These are phyloP conservation scores for Sthenelais limicola DNA, from an alignment of 2,888 invertebrate species.

Conservation along the genomic window DNA sequence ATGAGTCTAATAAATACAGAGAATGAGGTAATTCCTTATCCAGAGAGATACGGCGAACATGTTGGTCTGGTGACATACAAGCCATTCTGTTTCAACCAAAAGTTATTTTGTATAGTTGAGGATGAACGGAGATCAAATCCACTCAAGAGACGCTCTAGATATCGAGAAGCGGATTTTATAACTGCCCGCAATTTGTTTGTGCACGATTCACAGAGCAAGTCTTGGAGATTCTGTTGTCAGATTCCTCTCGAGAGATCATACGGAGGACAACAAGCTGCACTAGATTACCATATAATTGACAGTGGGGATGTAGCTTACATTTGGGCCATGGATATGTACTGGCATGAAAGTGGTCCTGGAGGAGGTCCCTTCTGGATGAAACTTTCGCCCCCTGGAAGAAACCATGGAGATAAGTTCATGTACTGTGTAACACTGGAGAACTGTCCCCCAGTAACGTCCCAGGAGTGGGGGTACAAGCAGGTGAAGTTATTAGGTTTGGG, in stretches of 20 bases:
- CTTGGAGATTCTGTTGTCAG: conserved; percentile 20
- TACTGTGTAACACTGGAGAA: not conserved
- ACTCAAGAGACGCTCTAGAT: not conserved
- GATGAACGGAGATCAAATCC: conserved; percentile 2
- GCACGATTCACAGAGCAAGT: not conserved
- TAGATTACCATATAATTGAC: conserved; percentile 28
- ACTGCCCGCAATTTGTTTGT: conserved; percentile 13
- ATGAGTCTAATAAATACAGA: conserved; percentile 12
- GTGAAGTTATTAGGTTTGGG: conserved; percentile 12
- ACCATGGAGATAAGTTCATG: too few relatives aligned
- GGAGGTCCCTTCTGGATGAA: conserved; percentile 33
- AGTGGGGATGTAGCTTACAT: conserved; percentile 13
- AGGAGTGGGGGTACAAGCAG: conserved; percentile 34
- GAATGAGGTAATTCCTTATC: conserved; percentile 1
- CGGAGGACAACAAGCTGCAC: not conserved
- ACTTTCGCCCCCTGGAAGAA: too few relatives aligned
- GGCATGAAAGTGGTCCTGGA: conserved; percentile 5
- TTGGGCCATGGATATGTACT: conserved; percentile 37
- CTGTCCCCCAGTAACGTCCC: conserved; percentile 18
- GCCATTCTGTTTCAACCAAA: conserved; percentile 20
- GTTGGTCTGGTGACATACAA: conserved; percentile 28
- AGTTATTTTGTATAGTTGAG: conserved; percentile 20
- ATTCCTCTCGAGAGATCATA: not conserved
- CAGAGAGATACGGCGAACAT: not conserved
- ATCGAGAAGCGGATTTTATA: conserved; percentile 4